Percentiles rank a stretch among this genome's conserved stretches.
phyloP scores from a whole-genome alignment of 2,888 invertebrate species.

The Caenorhabditis sp. region DNA sequence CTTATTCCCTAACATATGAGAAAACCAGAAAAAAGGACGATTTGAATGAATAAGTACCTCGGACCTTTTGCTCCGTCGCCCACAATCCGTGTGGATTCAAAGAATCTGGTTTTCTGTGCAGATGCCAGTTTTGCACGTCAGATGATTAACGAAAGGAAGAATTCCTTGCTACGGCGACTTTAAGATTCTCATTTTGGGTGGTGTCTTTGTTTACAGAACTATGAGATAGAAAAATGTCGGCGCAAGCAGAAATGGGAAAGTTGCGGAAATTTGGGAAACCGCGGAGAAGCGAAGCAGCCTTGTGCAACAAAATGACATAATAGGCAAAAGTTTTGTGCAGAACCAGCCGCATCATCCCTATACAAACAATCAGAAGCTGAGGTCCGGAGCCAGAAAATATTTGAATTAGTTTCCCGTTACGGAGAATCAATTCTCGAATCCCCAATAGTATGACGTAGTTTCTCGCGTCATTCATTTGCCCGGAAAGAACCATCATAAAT shows the following conservation, averaged over 20 bases:
- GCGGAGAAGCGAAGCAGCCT: constrained; percentile 8
- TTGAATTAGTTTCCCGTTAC: constrained; percentile 25
- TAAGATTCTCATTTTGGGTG: constrained; percentile 7
- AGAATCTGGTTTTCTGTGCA: not conserved
- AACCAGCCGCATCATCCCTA: constrained; percentile 39
- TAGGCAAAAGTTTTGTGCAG: constrained; percentile 45
- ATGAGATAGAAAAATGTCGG: constrained; percentile 10
- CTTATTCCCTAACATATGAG: too few species aligned
- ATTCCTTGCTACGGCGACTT: not conserved
- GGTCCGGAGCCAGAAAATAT: constrained; percentile 2
- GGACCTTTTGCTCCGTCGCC: not conserved
- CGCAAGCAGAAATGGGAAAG: constrained; percentile 16
- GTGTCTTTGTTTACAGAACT: constrained; percentile 41
- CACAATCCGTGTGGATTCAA: not conserved
- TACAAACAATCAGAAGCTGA: constrained; percentile 53
- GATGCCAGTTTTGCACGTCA: constrained; percentile 9
- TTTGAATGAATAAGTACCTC: not conserved
- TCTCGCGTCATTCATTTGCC: constrained; percentile 33
- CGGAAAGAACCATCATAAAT: constrained; percentile 27
- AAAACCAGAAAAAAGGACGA: too few species aligned
- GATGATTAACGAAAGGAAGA: not conserved
- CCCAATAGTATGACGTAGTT: constrained; percentile 9
- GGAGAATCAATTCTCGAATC: constrained; percentile 18
- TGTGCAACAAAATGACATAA: constrained; percentile 53
- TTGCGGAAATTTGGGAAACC: constrained; percentile 7